Percentiles rank a stretch among this genome's conserved stretches.
phyloP scores from a whole-genome alignment of 2,797 vertebrate genomes.

The Gallirallus australis region DNA sequence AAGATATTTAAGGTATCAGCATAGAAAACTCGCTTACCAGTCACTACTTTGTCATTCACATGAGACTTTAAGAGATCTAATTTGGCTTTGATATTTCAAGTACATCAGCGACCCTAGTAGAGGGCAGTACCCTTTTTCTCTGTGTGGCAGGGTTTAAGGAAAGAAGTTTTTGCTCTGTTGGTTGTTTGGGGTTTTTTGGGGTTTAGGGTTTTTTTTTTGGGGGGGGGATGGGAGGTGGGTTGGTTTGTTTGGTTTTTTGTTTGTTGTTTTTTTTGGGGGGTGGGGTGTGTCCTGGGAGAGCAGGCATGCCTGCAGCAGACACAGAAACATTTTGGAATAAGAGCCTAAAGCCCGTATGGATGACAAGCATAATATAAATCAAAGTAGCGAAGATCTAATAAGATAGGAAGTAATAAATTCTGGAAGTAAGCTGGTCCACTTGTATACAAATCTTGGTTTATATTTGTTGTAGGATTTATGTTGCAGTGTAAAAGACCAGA shows the following conservation, averaged over 20 bases:
- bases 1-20: not conserved
- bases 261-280: no score
- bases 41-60: not conserved
- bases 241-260: no score
- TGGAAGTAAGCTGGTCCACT: not conserved
- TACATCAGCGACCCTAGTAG: not conserved
- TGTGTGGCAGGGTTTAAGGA: not conserved
- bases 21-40: not conserved
- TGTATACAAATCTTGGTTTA: not conserved
- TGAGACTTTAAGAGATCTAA: not conserved
- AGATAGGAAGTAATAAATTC: not conserved
- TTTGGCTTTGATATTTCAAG: not conserved
- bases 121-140: not conserved
- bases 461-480: not conserved
- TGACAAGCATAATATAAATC: not conserved
- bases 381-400: not conserved
- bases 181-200: not conserved
- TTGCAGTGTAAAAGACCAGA: not conserved
- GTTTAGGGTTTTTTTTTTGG: not conserved
- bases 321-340: not conserved
- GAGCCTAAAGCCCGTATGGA: not conserved
- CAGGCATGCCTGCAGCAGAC: not conserved
- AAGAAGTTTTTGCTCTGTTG: not conserved
- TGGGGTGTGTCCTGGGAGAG: not conserved
- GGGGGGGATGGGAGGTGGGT: no score